Evolutionary conservation across 2,888 invertebrate species (phyloP).

Genomic region (Perithous albicinctus): DNA sequence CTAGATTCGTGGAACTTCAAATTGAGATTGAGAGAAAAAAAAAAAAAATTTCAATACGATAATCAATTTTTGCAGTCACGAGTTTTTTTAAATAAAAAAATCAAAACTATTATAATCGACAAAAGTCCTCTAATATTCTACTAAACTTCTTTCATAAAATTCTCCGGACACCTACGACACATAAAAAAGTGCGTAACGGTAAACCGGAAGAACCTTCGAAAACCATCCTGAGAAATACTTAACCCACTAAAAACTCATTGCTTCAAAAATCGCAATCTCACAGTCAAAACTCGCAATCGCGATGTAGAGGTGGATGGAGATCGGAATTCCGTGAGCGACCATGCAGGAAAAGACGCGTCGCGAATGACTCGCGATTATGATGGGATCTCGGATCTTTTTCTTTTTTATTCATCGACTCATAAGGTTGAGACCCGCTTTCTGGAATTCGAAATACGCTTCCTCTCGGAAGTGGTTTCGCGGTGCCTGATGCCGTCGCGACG

Average conservation of each 20-base stretch:
- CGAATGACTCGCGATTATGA: not conserved
- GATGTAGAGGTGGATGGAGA: conserved; percentile 15
- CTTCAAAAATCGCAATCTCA: conserved; percentile 36
- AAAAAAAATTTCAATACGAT: too few relatives aligned
- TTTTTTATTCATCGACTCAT: conserved; percentile 36
- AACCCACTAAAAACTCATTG: conserved; percentile 46
- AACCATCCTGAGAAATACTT: conserved; percentile 24
- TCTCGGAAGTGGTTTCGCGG: conserved; percentile 64
- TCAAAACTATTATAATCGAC: too few relatives aligned
- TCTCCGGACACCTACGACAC: not conserved
- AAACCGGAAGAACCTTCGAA: not conserved
- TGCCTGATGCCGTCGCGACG: conserved; percentile 11
- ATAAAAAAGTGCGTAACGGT: not conserved
- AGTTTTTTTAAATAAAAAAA: too few relatives aligned
- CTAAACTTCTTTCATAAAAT: not conserved
- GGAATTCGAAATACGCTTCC: conserved; percentile 55
- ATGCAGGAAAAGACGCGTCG: conserved; percentile 4
- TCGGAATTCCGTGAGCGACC: conserved; percentile 18
- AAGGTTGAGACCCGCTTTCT: conserved; percentile 16
- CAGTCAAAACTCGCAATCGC: conserved; percentile 2
- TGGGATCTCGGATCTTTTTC: not conserved
- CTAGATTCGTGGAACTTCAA: too few relatives aligned
- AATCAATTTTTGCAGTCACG: too few relatives aligned
- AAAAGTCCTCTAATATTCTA: not conserved
- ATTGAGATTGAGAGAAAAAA: too few relatives aligned